Evolutionary conservation across 30 jellyfish, hydroid and myxozoan genomes (phyloP), one percentile per base, ranked within the genome.

Genomic region (Calvadosia cruxmelitensis): DNA sequence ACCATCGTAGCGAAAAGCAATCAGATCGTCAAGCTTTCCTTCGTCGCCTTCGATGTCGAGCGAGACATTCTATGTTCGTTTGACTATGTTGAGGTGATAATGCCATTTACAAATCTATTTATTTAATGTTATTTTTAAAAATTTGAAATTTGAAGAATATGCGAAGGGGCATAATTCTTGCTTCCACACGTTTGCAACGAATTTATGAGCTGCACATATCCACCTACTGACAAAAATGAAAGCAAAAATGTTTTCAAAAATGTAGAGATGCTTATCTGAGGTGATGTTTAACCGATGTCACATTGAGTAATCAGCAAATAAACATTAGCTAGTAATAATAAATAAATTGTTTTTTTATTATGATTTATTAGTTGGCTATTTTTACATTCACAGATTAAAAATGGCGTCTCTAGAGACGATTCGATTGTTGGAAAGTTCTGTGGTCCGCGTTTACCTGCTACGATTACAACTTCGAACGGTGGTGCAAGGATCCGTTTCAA

Each of bases 21-120:
- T 20, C 67, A 76, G 2, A 49, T 76, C 26, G 73, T 84, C 53
- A 30, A 23, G 2, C 74, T 84, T 0, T 33, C 36, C 0, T 84
- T 84, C 49, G 42, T 49, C 10, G 25, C 50, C 15, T 84, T 84
- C 49, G 53, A 66, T 31, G 50, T 84, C 1, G 95, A 84, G 71
- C 12, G 33, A 27, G 88, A 78, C 68, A 53, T 67, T 1, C 74
- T 33, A 33, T 84, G 95, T 57, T 77, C 86, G 30, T 84, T 74
- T 70, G 95, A 84, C 51, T 70, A 84, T 70, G 78, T 84, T 23
- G 57, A 42, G 57, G 57, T 20, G 20, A 42, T 10, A 5, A 42
- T 42, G 10, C 20, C 20, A 42, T 42, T 42, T 42, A 42, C 57
- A 42, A 42, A 42, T 42, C 57, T 42, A 5, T 10, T 42, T 5